These are phyloP conservation scores for Lasioglossum morio DNA, from an alignment of 2,888 invertebrate species.

Conservation along the genomic window DNA sequence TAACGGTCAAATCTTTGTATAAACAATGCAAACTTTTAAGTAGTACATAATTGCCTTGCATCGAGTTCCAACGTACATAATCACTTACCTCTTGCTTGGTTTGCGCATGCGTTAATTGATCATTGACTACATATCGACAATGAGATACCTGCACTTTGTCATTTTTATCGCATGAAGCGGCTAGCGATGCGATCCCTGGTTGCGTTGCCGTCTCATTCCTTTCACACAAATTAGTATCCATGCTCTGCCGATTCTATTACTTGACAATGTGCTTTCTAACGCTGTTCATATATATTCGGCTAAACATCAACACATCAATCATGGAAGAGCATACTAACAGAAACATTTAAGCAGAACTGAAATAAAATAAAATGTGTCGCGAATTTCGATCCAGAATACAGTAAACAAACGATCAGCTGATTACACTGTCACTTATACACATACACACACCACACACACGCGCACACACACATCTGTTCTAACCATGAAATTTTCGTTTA, in stretches of 20 bases:
- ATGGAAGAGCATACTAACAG: slow-evolving; percentile 25
- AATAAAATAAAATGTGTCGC: slow-evolving; percentile 6
- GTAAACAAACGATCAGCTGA: slow-evolving; percentile 54
- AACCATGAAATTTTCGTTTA: slow-evolving; percentile 19
- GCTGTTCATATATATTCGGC: slow-evolving; percentile 38
- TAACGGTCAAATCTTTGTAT: slow-evolving; percentile 56
- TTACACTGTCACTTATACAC: slow-evolving; percentile 8
- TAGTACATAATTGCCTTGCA: background rate
- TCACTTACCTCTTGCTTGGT: slow-evolving; percentile 47
- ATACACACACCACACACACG: no score
- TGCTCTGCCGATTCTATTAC: slow-evolving; percentile 37
- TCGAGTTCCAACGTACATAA: background rate
- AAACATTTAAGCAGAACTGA: slow-evolving; percentile 24
- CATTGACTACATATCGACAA: slow-evolving; percentile 31
- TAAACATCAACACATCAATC: slow-evolving; percentile 45
- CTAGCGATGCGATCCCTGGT: slow-evolving; percentile 73
- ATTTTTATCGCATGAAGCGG: slow-evolving; percentile 25
- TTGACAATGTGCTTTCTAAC: slow-evolving; percentile 14
- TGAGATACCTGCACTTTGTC: slow-evolving; percentile 19
- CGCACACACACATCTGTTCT: background rate
- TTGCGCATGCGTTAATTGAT: slow-evolving; percentile 25
- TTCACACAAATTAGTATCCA: slow-evolving; percentile 67
- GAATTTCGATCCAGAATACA: background rate
- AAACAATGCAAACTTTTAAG: background rate
- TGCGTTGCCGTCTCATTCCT: slow-evolving; percentile 79